These are phyloP conservation scores for Dryomyza anilis DNA, from an alignment of 2,888 invertebrate genomes.

Conservation along the genomic window DNA sequence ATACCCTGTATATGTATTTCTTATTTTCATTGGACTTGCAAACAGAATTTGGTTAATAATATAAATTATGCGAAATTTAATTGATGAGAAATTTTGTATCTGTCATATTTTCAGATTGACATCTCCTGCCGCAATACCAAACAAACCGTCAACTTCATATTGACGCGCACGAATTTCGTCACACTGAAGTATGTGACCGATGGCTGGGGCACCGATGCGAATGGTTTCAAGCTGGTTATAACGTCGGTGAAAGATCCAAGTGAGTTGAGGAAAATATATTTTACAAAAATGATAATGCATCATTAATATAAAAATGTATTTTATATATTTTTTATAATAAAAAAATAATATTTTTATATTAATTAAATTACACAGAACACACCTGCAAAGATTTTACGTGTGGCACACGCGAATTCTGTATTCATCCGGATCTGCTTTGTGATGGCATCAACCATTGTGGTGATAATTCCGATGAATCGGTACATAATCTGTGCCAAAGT, in stretches of 20 bases:
- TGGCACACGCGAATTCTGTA: constrained; percentile 87
- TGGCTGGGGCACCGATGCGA: constrained; percentile 88
- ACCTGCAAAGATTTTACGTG: constrained; percentile 89
- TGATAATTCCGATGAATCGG: constrained; percentile 90
- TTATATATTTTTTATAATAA: not conserved
- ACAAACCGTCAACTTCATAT: constrained; percentile 84
- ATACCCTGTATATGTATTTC: too few species aligned
- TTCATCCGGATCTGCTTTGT: constrained; percentile 87
- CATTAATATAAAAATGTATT: not conserved
- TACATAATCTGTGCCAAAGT: constrained; percentile 86
- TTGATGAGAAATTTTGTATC: not conserved
- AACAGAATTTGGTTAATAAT: not conserved
- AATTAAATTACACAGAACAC: constrained; percentile 79
- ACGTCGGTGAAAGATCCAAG: constrained; percentile 93
- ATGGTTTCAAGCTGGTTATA: constrained; percentile 91
- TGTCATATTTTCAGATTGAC: constrained; percentile 78
- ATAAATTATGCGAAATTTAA: not conserved
- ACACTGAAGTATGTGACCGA: constrained; percentile 93
- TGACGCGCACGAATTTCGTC: constrained; percentile 91
- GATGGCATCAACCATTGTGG: constrained; percentile 94
- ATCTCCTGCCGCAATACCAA: constrained; percentile 90
- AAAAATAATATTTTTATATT: too few species aligned
- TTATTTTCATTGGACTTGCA: too few species aligned
- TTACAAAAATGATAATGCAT: not conserved
- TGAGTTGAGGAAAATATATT: constrained; percentile 64